These are phyloP conservation scores for Halictus rubicundus DNA, from an alignment of 1,140 invertebrate species.

Conservation along the genomic window DNA sequence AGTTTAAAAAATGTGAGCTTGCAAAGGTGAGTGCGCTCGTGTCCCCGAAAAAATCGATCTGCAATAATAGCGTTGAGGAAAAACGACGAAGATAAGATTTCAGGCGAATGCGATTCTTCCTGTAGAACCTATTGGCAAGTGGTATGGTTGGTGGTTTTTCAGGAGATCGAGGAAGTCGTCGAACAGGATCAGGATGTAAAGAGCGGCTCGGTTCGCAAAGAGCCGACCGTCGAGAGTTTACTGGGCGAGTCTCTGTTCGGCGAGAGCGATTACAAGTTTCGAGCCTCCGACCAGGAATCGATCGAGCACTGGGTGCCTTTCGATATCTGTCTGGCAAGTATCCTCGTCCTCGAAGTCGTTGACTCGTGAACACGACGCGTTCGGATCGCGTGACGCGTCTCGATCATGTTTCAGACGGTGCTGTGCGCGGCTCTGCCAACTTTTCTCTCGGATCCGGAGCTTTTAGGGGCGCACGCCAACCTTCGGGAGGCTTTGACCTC, in stretches of 20 bases:
- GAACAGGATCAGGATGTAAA: too few relatives aligned
- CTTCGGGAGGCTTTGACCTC: constrained; percentile 48
- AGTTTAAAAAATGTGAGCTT: too few relatives aligned
- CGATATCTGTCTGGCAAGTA: constrained; percentile 56
- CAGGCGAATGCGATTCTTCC: too few relatives aligned
- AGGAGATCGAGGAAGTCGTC: too few relatives aligned
- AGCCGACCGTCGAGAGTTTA: background rate
- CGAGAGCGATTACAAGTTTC: constrained; percentile 1
- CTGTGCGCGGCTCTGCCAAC: constrained; percentile 51
- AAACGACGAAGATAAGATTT: too few relatives aligned
- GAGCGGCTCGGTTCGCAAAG: background rate
- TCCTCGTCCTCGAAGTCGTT: background rate
- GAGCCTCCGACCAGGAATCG: background rate
- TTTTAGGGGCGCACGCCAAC: constrained; percentile 26
- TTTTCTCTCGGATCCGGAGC: constrained; percentile 25
- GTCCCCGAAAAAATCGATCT: too few relatives aligned
- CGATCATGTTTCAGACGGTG: constrained; percentile 55
- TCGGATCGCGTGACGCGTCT: background rate
- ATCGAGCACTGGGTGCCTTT: constrained; percentile 55
- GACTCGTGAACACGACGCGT: too few relatives aligned
- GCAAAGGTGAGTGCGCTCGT: too few relatives aligned
- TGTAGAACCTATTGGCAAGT: too few relatives aligned
- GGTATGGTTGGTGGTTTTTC: too few relatives aligned
- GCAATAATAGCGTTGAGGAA: too few relatives aligned
- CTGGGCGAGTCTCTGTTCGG: background rate